Conservation (phyloP, 2,113 vertebrate species). For the Lycaon pictus region DNA sequence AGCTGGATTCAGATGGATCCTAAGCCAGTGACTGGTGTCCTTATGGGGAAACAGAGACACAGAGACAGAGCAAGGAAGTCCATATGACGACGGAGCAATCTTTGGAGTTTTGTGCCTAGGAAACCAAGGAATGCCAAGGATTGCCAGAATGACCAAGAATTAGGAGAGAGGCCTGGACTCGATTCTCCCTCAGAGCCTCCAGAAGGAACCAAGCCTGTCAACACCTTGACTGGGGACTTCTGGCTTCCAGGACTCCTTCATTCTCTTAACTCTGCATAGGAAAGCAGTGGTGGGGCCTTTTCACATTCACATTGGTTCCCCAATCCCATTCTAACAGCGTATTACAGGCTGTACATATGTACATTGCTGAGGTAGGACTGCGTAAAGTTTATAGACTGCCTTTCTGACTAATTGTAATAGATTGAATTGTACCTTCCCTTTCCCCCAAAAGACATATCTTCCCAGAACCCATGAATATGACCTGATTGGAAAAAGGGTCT, state of each 20-base stretch:
- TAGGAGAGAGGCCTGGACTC: accelerated
- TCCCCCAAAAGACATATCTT: neutral
- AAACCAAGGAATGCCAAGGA: accelerated
- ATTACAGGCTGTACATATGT: neutral
- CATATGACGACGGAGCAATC: accelerated
- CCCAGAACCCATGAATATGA: neutral
- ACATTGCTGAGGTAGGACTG: neutral
- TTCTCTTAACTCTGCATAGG: neutral
- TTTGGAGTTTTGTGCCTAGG: accelerated
- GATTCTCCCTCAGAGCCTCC: neutral
- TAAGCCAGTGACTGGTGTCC: neutral
- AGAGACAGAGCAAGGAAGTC: neutral
- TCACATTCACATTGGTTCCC: no score
- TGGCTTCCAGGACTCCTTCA: neutral
- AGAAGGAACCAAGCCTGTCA: neutral
- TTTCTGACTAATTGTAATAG: neutral
- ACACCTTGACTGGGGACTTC: neutral
- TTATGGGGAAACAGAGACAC: neutral
- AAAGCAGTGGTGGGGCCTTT: accelerated
- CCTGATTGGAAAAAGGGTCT: neutral
- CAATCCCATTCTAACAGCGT: no score
- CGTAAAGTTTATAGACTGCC: accelerated
- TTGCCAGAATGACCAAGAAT: neutral
- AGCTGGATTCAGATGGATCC: neutral
- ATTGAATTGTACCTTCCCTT: neutral